Conservation (phyloP, 1,140 invertebrate species). For the Zaprionus davidi region DNA sequence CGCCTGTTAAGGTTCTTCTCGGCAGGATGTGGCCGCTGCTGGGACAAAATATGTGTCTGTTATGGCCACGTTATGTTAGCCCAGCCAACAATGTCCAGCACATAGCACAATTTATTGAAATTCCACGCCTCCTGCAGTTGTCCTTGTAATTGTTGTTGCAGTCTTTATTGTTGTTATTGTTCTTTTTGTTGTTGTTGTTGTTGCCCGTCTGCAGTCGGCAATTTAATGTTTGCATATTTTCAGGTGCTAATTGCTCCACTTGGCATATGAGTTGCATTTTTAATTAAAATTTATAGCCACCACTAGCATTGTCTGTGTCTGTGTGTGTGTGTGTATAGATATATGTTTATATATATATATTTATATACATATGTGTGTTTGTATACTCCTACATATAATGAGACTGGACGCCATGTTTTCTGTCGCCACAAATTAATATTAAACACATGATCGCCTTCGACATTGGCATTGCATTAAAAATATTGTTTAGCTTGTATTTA, state of each 20-base stretch:
- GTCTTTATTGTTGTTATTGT: constrained; percentile 39
- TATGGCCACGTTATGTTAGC: constrained; percentile 77
- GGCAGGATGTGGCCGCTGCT: constrained; percentile 73
- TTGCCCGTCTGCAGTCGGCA: constrained; percentile 56
- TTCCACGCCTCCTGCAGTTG: constrained; percentile 54
- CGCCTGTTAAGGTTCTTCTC: constrained; percentile 11
- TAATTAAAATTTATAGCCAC: constrained; percentile 80
- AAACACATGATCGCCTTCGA: constrained; percentile 83
- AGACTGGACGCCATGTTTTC: constrained; percentile 66
- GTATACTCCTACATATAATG: constrained; percentile 33
- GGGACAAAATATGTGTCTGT: constrained; percentile 83
- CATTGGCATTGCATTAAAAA: constrained; percentile 76
- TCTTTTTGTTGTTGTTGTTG: constrained; percentile 45
- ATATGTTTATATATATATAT: not conserved
- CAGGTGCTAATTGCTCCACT: constrained; percentile 84
- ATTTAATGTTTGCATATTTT: constrained; percentile 84
- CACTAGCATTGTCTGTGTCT: constrained; percentile 19
- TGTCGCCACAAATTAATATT: constrained; percentile 80
- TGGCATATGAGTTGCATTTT: constrained; percentile 84
- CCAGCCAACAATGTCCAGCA: constrained; percentile 42
- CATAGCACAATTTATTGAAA: constrained; percentile 63
- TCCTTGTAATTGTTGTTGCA: constrained; percentile 46
- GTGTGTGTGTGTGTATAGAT: constrained; percentile 2
- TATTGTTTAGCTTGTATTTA: constrained; percentile 82
- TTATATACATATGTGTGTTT: constrained; percentile 1